Evolutionary conservation across 2,797 vertebrate species (phyloP).

Genomic region (Anomalospiza imberbis): DNA sequence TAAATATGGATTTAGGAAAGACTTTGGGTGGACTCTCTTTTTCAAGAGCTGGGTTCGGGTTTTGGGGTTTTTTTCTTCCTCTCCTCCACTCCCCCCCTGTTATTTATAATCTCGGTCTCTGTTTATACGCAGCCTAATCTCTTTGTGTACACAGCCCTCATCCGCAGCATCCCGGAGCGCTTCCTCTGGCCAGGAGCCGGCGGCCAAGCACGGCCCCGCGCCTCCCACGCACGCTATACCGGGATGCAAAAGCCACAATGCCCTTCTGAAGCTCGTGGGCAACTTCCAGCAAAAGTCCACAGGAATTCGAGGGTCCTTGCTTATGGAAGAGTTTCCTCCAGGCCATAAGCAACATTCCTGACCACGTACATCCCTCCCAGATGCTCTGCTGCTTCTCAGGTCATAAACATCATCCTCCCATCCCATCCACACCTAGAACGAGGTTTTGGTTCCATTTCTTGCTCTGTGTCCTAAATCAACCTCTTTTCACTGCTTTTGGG

Average conservation of each 20-base stretch:
- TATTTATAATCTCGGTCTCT: not conserved
- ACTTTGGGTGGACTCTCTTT: not conserved
- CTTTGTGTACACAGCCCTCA: not conserved
- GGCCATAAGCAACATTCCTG: rapidly evolving
- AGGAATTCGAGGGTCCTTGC: not conserved
- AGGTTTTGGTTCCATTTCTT: rapidly evolving
- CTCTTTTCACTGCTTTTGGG: not conserved
- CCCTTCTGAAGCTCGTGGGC: not conserved
- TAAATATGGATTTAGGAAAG: not conserved
- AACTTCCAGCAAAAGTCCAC: not conserved
- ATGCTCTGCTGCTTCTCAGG: not conserved
- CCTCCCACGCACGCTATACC: not conserved
- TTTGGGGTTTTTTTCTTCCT: not conserved
- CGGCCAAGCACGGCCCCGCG: rapidly evolving
- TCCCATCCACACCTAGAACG: not conserved
- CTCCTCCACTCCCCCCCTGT: not conserved
- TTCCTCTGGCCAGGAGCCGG: not conserved
- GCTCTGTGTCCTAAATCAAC: not conserved
- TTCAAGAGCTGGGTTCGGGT: not conserved
- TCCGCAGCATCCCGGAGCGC: not conserved
- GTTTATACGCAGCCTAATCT: not conserved
- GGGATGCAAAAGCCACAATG: not conserved
- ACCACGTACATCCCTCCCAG: rapidly evolving
- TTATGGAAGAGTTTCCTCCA: not conserved
- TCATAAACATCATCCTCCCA: not conserved